Evolutionary conservation across 2,888 invertebrate species (phyloP).

Genomic region (Synergus laeviventris): DNA sequence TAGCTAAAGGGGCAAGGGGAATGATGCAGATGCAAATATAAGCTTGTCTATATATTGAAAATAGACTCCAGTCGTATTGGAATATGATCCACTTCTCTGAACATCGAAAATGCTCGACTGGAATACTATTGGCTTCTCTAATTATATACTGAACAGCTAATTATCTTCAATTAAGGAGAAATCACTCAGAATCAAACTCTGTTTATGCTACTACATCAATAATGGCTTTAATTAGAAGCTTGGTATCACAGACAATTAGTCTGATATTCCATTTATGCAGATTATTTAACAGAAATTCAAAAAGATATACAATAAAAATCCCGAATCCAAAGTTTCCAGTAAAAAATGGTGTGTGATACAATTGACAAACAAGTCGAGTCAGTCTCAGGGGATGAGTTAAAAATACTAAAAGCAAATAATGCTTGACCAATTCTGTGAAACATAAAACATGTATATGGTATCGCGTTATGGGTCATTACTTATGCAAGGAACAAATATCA

Average conservation of each 20-base stretch:
- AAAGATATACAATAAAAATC: too few species aligned
- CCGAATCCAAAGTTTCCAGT: too few species aligned
- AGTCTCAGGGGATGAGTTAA: not conserved
- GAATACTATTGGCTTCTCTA: not conserved
- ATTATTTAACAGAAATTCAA: too few species aligned
- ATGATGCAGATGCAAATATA: conserved; percentile 16
- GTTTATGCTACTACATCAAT: not conserved
- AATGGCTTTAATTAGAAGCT: not conserved
- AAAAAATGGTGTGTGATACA: too few species aligned
- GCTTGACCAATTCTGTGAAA: not conserved
- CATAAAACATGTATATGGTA: not conserved
- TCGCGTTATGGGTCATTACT: not conserved
- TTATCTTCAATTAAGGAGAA: conserved; percentile 16
- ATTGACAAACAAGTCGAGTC: not conserved
- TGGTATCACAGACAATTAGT: not conserved
- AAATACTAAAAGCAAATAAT: not conserved
- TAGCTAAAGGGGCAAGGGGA: conserved; percentile 44
- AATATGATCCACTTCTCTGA: conserved; percentile 22
- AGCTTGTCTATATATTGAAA: conserved; percentile 33
- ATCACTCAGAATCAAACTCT: not conserved
- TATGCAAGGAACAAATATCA: conserved; percentile 34
- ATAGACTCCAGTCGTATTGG: not conserved
- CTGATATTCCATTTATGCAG: not conserved
- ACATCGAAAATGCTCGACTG: not conserved
- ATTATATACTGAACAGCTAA: conserved; percentile 11